Percentiles rank a stretch among this genome's conserved stretches.
These are phyloP conservation scores for Menidia beryllina DNA, from an alignment of 2,113 vertebrate genomes.

Conservation along the genomic window DNA sequence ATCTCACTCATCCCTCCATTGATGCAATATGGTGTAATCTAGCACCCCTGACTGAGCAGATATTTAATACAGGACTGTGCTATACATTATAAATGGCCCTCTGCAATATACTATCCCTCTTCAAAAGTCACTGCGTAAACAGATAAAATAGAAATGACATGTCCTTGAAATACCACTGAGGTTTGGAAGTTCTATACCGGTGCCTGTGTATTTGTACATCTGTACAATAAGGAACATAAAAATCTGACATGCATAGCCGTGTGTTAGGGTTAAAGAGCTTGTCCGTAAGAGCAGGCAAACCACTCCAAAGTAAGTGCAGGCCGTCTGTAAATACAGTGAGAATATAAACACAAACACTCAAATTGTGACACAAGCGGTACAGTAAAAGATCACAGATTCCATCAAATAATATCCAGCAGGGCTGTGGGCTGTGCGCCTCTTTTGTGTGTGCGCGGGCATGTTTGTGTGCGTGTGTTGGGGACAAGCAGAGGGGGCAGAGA, in stretches of 20 bases:
- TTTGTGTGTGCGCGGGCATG: slow-evolving; percentile 26
- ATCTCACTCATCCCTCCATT: slow-evolving; percentile 41
- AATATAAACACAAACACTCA: slow-evolving; percentile 6
- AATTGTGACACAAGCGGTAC: slow-evolving; percentile 5
- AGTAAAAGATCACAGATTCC: slow-evolving; percentile 21
- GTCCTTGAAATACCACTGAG: slow-evolving; percentile 44
- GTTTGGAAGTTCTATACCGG: slow-evolving; percentile 33
- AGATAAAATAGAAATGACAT: slow-evolving; percentile 58
- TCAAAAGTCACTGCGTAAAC: slow-evolving; percentile 47
- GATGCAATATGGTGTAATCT: slow-evolving; percentile 70
- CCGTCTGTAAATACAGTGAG: slow-evolving; percentile 7
- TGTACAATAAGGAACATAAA: slow-evolving; percentile 3
- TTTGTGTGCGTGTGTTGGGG: slow-evolving; percentile 32
- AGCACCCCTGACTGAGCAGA: slow-evolving; percentile 55
- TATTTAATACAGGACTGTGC: slow-evolving; percentile 73
- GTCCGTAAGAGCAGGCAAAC: neutral
- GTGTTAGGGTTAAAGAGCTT: slow-evolving; percentile 22
- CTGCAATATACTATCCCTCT: slow-evolving; percentile 54
- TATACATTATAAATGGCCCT: slow-evolving; percentile 73
- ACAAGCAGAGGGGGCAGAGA: slow-evolving; percentile 58
- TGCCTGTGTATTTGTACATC: slow-evolving; percentile 10
- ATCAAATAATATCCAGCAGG: slow-evolving; percentile 37
- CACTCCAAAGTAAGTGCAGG: neutral
- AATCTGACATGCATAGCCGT: neutral
- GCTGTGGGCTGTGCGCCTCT: slow-evolving; percentile 48